These are phyloP conservation scores for Bubo bubo DNA, from an alignment of 2,113 vertebrate genomes.

Conservation along the genomic window DNA sequence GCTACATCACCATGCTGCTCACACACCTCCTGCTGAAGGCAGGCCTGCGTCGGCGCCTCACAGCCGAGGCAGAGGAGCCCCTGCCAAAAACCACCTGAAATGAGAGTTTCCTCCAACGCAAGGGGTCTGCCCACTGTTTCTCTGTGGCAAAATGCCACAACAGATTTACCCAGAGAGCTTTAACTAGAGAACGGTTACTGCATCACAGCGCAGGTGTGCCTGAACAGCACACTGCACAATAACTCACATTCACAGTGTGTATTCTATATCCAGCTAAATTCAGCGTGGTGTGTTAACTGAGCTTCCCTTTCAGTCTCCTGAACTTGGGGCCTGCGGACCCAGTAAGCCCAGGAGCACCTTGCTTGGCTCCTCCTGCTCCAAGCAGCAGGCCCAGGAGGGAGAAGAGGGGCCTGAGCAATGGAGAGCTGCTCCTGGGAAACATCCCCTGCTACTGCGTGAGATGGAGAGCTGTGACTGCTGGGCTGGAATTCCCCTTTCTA, in stretches of 20 bases:
- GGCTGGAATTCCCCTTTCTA: not conserved
- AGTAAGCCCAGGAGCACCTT: not conserved
- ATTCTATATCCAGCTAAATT: not conserved
- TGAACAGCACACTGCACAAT: not conserved
- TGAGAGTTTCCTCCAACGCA: not conserved
- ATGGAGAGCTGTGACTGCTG: accelerated
- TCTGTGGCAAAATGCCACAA: not conserved
- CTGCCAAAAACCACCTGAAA: not conserved
- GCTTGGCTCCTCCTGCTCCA: not conserved
- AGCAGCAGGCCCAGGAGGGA: not conserved
- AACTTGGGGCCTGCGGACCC: not conserved
- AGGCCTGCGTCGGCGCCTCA: not conserved
- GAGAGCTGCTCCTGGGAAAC: not conserved
- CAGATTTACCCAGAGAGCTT: not conserved
- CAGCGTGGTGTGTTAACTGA: not conserved
- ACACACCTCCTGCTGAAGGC: not conserved
- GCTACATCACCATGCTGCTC: not conserved
- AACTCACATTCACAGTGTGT: not conserved
- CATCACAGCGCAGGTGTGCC: not conserved
- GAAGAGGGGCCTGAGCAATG: not conserved
- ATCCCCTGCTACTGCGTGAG: accelerated
- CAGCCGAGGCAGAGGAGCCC: not conserved
- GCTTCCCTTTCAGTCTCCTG: not conserved
- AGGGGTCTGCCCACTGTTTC: not conserved
- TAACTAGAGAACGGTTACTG: not conserved